Evolutionary conservation across 2,113 vertebrate species (phyloP).

Genomic region (Oriolus oriolus): DNA sequence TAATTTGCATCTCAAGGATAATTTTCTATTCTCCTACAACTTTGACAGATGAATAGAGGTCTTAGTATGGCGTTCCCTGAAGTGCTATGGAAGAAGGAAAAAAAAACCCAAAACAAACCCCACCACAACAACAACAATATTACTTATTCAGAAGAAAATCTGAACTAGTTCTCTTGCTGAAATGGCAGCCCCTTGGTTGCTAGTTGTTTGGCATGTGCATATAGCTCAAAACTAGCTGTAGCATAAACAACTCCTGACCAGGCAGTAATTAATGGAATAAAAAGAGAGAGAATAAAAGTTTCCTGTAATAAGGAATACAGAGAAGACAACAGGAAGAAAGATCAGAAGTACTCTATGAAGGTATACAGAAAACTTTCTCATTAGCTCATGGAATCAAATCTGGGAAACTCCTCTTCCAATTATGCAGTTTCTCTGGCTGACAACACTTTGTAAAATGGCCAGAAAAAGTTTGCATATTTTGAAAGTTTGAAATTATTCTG

Average conservation of each 20-base stretch:
- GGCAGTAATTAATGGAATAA: not conserved
- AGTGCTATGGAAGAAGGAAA: not conserved
- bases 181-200: not conserved
- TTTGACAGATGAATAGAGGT: not conserved
- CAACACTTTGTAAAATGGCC: not conserved
- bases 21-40: not conserved
- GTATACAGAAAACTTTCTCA: not conserved
- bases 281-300: not conserved
- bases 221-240: not conserved
- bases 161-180: not conserved
- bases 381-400: not conserved
- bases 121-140: not conserved
- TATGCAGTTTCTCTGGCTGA: not conserved
- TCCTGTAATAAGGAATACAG: not conserved
- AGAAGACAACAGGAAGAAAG: not conserved
- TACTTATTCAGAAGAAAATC: not conserved
- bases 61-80: rapidly evolving
- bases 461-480: not conserved
- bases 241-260: not conserved
- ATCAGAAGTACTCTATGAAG: not conserved
- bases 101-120: not conserved
- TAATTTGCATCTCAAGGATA: not conserved
- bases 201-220: not conserved
- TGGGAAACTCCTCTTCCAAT: not conserved
- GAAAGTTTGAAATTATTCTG: not conserved